Evolutionary conservation across 2,888 invertebrate species (phyloP).

Genomic region (Hartigia nigra): DNA sequence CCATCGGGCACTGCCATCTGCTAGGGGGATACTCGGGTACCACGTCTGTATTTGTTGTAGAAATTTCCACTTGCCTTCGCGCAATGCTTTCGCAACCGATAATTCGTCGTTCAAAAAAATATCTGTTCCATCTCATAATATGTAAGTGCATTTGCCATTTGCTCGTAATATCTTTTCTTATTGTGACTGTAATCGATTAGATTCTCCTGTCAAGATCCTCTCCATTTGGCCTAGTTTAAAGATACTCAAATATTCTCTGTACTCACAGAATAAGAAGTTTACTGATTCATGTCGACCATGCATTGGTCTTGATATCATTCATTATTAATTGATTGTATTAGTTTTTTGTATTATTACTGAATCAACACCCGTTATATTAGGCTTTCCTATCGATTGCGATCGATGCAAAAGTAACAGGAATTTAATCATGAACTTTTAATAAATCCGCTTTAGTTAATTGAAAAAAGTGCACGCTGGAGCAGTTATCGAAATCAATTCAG

Average conservation of each 20-base stretch:
- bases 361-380: neutral
- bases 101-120: neutral
- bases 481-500: neutral
- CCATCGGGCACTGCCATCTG: neutral
- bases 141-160: neutral
- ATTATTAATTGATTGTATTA: neutral
- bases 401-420: neutral
- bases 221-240: neutral
- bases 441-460: neutral
- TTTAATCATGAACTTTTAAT: neutral
- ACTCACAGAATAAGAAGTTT: neutral
- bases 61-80: neutral
- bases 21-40: neutral
- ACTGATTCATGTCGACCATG: neutral
- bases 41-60: neutral
- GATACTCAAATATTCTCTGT: neutral
- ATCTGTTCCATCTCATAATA: neutral
- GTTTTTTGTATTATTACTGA: neutral
- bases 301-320: neutral
- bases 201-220: neutral
- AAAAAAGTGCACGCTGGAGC: neutral
- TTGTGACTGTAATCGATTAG: neutral
- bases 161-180: neutral
- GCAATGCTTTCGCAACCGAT: neutral
- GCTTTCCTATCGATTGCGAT: neutral